Evolutionary conservation across 2,888 invertebrate genomes (phyloP), one percentile per base, ranked within the genome.

Genomic region (Plusia festucae): DNA sequence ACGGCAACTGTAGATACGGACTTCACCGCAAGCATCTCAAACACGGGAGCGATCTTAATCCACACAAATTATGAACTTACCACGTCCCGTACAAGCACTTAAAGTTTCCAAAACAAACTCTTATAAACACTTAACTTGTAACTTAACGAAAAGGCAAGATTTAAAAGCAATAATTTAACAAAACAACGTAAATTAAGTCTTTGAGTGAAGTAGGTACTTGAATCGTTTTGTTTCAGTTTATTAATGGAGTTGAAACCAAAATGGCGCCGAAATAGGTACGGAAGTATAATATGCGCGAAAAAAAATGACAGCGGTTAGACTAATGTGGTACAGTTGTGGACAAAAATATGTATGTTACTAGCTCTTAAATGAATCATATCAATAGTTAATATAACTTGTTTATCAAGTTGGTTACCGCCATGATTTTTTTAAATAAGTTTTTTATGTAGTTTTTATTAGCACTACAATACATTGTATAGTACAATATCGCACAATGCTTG

Each of bases 91-190:
- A 69, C 65, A 70, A 72, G 62, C 62, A 58, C 68, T 67, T 57
- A 61, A 71, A 77, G 57, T 74, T 65, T 30, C 16, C 6, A 2
- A 49, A 70, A 70, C 60, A n/a, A 53, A 65, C 68, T 61, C 55
- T 65, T 63, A 56, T 16, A 20, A 58, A 67, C 63, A 64, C 51
- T 55, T 46, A 62, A 65, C 55, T 59, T 53, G 56, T 73, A 68
- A 8, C 18, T 51, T 49, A 67, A 67, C 22, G 70, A 74, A 73
- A 71, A 64, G 62, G 58, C 70, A 64, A 76, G 62, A 56, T 73
- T 76, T 69, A 69, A 63, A 73, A 65, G 53, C 46, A 73, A 72
- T 72, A 68, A 68, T 69, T 78, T 72, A 71, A 58, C 64, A 68
- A 57, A 64, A 65, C 34, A 66, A 58, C 27, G 52, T n/a, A 61